Base-by-base conservation (phyloP, 2,888 invertebrate species). In the Rotaria sp. region DNA sequence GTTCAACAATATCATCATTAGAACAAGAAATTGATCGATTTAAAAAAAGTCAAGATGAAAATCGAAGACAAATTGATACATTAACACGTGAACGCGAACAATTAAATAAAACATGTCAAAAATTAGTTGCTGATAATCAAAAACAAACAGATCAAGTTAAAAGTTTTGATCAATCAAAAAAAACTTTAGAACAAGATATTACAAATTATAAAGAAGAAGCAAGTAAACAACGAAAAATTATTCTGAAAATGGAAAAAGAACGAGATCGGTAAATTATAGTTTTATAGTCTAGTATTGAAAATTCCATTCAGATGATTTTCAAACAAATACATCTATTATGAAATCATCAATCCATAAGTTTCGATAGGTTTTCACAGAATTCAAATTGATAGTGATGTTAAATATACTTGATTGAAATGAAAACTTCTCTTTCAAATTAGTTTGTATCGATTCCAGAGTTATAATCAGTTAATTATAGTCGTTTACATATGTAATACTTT, bases 161-260 rank as follows among this genome's bases (percentile, higher is more conserved):
- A 89, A 92, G 94, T 0, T 93, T 93, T 88, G 94, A 94, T 88
- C 93, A 94, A 89, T 92, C 93, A 0, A 93, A 93, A 88, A 93
- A 93, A 88, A 94, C 94, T 89, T 90, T 94, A 88, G 94, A 94
- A 88, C 91, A 92, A 48, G 94, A 94, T 90, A 92, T 94, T 84
- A 93, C 94, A 87, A 91, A 93, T 87, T 93, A 93, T 89, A 92
- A 92, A 55, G 90, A 92, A 26, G 93, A 93, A 90, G 92, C 93
- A 85, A 93, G 92, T 89, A 94, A 94, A 88, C 93, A 94, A 89
- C 93, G 91, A 89, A 94, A 92, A 91, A 93, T 91, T 90, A 93
- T 93, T 90, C 92, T 93, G 90, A 91, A 91, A 87, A 88, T 93
- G 85, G 93, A 93, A 89, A 93, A 93, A 88, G 94, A 94, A 88